These are phyloP conservation scores for Galemys pyrenaicus DNA, from an alignment of 2,113 vertebrate species.

Conservation along the genomic window DNA sequence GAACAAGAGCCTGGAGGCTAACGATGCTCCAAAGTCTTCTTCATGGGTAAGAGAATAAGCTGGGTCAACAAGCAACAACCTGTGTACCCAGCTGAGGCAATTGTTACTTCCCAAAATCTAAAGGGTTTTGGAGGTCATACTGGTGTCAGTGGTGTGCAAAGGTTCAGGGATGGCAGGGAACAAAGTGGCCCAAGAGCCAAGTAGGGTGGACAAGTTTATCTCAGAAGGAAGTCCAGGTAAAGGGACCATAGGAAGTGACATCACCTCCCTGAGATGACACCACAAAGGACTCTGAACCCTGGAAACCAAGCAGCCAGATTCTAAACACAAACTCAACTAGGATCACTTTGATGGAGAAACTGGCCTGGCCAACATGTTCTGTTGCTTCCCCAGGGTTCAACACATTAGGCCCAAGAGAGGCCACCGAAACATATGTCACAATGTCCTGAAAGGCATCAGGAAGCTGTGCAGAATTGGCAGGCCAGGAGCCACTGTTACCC, in stretches of 20 bases:
- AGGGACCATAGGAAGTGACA: background rate
- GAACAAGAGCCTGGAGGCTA: too few relatives aligned
- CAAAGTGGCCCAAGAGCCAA: background rate
- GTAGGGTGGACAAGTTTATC: background rate
- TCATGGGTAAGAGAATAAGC: too few relatives aligned
- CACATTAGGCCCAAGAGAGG: background rate
- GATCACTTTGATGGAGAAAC: background rate
- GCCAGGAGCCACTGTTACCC: too few relatives aligned
- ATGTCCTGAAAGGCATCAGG: too few relatives aligned
- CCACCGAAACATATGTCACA: too few relatives aligned
- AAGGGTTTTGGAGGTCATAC: too few relatives aligned
- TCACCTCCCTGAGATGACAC: background rate
- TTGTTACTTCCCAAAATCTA: too few relatives aligned
- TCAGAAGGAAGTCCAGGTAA: background rate
- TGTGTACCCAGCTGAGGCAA: too few relatives aligned
- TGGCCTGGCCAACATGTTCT: background rate
- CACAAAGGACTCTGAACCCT: background rate
- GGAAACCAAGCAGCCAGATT: background rate
- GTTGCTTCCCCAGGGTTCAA: background rate
- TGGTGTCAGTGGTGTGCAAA: background rate
- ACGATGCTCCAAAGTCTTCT: too few relatives aligned
- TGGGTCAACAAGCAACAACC: too few relatives aligned
- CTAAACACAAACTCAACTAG: too few relatives aligned
- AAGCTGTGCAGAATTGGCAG: too few relatives aligned
- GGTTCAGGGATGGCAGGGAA: background rate